A percentile compares a stretch with the other conserved stretches of the same genome.
Evolutionary conservation across 1,140 invertebrate species (phyloP).

Genomic region (Drosophila elegans): DNA sequence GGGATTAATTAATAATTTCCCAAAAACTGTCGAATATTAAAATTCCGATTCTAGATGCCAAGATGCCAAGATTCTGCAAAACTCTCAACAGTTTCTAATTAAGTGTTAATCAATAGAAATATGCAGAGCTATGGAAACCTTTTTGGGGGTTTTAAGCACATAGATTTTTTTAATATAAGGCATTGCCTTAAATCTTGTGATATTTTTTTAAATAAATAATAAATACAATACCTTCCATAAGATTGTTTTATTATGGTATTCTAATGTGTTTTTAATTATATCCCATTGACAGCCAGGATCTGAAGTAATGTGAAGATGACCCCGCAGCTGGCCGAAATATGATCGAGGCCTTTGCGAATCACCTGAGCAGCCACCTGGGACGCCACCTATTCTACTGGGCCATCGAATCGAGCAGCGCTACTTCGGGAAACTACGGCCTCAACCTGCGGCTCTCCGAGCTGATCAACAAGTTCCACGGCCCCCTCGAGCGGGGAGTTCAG

Average conservation of each 20-base stretch:
- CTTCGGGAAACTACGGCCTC: slow-evolving; percentile 82
- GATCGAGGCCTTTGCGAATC: slow-evolving; percentile 83
- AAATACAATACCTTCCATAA: no score
- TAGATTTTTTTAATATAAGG: no score
- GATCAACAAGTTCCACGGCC: slow-evolving; percentile 85
- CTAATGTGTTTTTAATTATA: neutral
- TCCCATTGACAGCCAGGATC: slow-evolving; percentile 17
- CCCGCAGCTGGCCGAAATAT: slow-evolving; percentile 60
- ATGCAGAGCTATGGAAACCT: neutral
- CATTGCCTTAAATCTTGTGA: no score
- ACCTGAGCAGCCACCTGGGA: slow-evolving; percentile 83
- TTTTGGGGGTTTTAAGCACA: neutral
- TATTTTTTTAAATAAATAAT: neutral
- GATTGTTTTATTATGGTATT: no score
- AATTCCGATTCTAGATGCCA: no score
- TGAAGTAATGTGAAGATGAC: slow-evolving; percentile 26
- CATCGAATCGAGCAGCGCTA: slow-evolving; percentile 58
- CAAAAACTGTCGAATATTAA: no score
- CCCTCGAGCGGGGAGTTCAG: slow-evolving; percentile 84
- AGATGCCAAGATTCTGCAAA: no score
- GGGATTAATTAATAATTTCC: no score
- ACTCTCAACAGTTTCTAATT: neutral
- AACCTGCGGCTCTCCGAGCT: slow-evolving; percentile 86
- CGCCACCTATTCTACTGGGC: slow-evolving; percentile 86
- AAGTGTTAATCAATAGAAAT: neutral